A percentile compares a stretch with the other conserved stretches of the same genome.
Conservation (phyloP, 1,140 invertebrate genomes). For the Halesus radiatus region DNA sequence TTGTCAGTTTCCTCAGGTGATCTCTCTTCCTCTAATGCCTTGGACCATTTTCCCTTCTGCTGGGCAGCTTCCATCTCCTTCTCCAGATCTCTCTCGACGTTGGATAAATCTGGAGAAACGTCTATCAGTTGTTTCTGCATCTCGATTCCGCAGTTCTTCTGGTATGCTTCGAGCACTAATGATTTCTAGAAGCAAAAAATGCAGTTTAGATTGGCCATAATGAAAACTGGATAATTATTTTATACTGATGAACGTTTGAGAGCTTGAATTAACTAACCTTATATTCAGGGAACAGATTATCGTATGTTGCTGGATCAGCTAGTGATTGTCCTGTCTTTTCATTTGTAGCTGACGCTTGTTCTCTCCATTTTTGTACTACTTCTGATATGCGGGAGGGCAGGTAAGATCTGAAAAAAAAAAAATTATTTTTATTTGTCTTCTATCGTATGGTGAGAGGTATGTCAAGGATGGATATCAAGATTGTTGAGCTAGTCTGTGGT, state of each 20-base stretch:
- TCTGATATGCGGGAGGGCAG: conserved; percentile 55
- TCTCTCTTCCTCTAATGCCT: conserved; percentile 25
- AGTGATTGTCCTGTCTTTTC: conserved; percentile 56
- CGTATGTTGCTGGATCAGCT: conserved; percentile 51
- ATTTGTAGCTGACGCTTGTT: conserved; percentile 51
- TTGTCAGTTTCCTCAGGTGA: conserved; percentile 49
- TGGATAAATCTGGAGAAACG: conserved; percentile 35
- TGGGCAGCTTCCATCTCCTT: conserved; percentile 32
- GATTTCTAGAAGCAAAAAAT: conserved; percentile 45
- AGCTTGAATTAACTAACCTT: conserved; percentile 37
- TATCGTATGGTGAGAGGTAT: too few relatives aligned
- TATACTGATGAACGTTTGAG: too few relatives aligned
- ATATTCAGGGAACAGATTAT: conserved; percentile 55
- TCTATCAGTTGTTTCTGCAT: conserved; percentile 46
- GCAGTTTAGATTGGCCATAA: too few relatives aligned
- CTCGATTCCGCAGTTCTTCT: conserved; percentile 45
- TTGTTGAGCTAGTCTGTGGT: too few relatives aligned
- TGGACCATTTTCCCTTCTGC: conserved; percentile 33
- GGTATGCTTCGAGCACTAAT: conserved; percentile 50
- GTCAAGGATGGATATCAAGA: too few relatives aligned
- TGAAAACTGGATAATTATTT: too few relatives aligned
- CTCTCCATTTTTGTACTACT: conserved; percentile 55
- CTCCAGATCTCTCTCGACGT: conserved; percentile 49
- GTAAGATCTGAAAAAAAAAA: conserved; percentile 54
- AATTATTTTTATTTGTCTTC: background rate